Base-by-base conservation (phyloP, 2,797 vertebrate species). In the Petrocephalus schoutedeni region DNA sequence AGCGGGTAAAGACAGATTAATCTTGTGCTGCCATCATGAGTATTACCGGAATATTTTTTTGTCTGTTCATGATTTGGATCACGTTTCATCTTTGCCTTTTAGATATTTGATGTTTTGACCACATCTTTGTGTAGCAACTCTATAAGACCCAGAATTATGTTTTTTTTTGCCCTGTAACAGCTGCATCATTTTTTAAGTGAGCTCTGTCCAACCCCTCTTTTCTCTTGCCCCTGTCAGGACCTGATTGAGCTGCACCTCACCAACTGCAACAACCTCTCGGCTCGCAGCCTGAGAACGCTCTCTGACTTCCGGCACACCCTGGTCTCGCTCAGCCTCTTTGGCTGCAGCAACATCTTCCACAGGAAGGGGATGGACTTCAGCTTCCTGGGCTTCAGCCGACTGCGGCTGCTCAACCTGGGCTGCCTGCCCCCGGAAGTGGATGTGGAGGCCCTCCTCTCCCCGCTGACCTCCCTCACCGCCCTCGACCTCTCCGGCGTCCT, bases 211-310 rank as follows among this genome's bases (percentile, higher is more conserved):
- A 45, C 41, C 36, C 14, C 14, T 36, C 23, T 32, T 32, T 54
- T 64, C 19, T 53, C 7, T 88, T n/a, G 28, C 41, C 23, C 87
- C 86, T 88, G 7, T 51, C 91, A 99, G 98, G 98, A 99, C 92
- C 95, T 99, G 88, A 97, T 99, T 2, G 98, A 99, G 94, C 97
- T 99, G 10, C 97, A 97, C 91, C 94, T 99, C 92, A 98, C 96
- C 89, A 98, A 97, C 95, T 99, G 98, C 86, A 97, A 97, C 94
- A 97, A 96, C 88, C 94, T 99, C 89, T 97, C 97, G 0, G 96
- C 97, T 28, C 97, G 97, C 91, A 98, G 97, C 92, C 94, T 99
- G 88, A 97, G 97, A 90, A 98, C 97, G 0, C 95, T 99, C 74
- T 92, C 92, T 88, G 96, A 96, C 93, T 99, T 99, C 92, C 96